Evolutionary conservation across 2,797 vertebrate genomes (phyloP), one percentile per base, ranked within the genome.

Genomic region (Phrynocephalus guinanensis): DNA sequence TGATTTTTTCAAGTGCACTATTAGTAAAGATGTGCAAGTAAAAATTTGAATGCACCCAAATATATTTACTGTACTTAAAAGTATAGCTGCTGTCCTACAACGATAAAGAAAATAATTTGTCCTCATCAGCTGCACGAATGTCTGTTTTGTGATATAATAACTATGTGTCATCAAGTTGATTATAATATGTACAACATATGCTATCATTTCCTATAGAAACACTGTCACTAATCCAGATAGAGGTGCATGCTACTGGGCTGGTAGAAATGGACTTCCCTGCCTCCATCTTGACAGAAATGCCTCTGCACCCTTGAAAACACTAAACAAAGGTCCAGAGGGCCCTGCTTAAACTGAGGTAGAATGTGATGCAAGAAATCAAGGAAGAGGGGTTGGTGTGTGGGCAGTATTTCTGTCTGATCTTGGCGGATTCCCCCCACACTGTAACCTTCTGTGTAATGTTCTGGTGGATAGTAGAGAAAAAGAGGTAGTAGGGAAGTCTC

Each of bases 31-130:
- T 22, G n/a, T 70, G 33, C 84, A 20, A 50, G 63, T 24, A 26
- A 22, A 52, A 70, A 20, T 79, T 63, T 81, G 70, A 44, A 20
- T 78, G 48, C 71, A 80, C 70, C 6, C 70, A 28, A 73, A 48
- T 71, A 90, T 63, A 79, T 90, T 86, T 30, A 85, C 82, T 72
- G 73, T 2, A 0, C n/a, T 56, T 68, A 82, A 84, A 90, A 5
- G 60, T 20, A 63, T 63, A 0, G 0, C 44, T 82, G 80, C 6
- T 18, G 88, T n/a, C 89, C 38, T 52, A 88, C 50, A 20, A 30
- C 75, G 83, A 79, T 84, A 85, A 67, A 93, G 60, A 7, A 82
- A 91, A 87, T 3, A 86, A 20, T 86, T 86, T 30, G 52, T 86
- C 73, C 72, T 76, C 73, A 85, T 72, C 91, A 91, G 83, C 24